Conservation (phyloP, 2,888 invertebrate genomes). For the Andrena chrysosceles region DNA sequence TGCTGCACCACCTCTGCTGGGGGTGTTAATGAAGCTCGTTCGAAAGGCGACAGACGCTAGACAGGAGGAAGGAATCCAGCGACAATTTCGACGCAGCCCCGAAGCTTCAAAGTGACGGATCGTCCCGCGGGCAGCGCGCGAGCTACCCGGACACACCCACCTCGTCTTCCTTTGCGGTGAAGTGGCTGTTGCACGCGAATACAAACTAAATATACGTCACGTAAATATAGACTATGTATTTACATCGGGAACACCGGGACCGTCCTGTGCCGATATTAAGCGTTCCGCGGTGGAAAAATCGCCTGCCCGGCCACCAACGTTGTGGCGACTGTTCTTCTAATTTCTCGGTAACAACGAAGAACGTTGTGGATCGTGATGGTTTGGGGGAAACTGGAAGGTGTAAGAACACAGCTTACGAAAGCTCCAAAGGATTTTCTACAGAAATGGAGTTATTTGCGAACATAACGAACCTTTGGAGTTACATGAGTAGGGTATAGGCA, state of each 20-base stretch:
- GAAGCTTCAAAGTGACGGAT: slow-evolving; percentile 83
- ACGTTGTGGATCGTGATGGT: not conserved
- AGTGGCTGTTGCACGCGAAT: slow-evolving; percentile 80
- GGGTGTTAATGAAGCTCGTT: slow-evolving; percentile 53
- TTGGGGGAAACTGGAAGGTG: too few relatives aligned
- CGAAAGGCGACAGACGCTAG: slow-evolving; percentile 46
- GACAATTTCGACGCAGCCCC: slow-evolving; percentile 65
- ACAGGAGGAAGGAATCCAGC: slow-evolving; percentile 65
- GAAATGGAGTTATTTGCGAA: too few relatives aligned
- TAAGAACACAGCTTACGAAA: too few relatives aligned
- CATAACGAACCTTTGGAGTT: too few relatives aligned
- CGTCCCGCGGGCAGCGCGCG: slow-evolving; percentile 75
- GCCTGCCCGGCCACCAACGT: slow-evolving; percentile 50
- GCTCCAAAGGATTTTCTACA: too few relatives aligned
- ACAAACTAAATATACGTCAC: slow-evolving; percentile 81
- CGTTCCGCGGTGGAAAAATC: slow-evolving; percentile 44
- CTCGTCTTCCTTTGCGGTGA: slow-evolving; percentile 77
- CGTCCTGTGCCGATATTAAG: slow-evolving; percentile 57
- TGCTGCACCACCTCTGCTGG: slow-evolving; percentile 13
- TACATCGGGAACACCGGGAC: slow-evolving; percentile 81
- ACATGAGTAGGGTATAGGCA: too few relatives aligned
- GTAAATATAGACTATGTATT: slow-evolving; percentile 84
- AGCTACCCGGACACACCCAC: slow-evolving; percentile 81
- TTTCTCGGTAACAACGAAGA: not conserved
- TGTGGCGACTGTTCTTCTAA: slow-evolving; percentile 11